These are phyloP conservation scores for Tragelaphus scriptus DNA, from an alignment of 2,113 vertebrate genomes.

Conservation along the genomic window DNA sequence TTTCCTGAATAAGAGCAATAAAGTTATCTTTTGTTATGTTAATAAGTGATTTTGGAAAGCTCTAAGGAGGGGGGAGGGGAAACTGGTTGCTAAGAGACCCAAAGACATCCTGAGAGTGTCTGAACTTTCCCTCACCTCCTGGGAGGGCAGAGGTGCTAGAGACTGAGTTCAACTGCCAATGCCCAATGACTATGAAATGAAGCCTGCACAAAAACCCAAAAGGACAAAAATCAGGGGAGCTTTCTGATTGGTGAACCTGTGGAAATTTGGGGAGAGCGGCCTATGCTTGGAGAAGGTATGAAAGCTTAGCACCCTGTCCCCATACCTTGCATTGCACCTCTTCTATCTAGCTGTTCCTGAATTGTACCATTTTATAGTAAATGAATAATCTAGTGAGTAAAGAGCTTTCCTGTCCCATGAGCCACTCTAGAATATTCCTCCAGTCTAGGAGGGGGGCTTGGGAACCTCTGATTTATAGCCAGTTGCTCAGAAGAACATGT, in stretches of 20 bases:
- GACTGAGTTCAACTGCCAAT: background rate
- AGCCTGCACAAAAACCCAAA: background rate
- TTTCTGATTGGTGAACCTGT: background rate
- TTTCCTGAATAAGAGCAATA: background rate
- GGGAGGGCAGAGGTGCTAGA: background rate
- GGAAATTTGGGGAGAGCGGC: background rate
- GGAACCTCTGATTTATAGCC: background rate
- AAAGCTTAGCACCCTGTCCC: background rate
- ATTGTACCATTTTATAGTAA: background rate
- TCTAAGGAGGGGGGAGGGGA: background rate
- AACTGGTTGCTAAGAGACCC: background rate
- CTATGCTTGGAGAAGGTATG: background rate
- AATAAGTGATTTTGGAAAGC: background rate
- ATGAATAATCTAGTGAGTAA: background rate
- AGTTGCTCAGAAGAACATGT: background rate
- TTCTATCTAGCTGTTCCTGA: background rate
- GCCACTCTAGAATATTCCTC: background rate
- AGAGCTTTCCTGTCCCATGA: background rate
- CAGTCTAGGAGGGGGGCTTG: background rate
- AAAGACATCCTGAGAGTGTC: background rate
- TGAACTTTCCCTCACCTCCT: background rate
- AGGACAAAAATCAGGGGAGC: background rate
- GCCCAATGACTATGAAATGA: background rate
- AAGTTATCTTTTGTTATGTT: background rate
- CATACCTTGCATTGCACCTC: background rate